Evolutionary conservation across 1,140 invertebrate genomes (phyloP).

Genomic region (Penaeus vannamei): DNA sequence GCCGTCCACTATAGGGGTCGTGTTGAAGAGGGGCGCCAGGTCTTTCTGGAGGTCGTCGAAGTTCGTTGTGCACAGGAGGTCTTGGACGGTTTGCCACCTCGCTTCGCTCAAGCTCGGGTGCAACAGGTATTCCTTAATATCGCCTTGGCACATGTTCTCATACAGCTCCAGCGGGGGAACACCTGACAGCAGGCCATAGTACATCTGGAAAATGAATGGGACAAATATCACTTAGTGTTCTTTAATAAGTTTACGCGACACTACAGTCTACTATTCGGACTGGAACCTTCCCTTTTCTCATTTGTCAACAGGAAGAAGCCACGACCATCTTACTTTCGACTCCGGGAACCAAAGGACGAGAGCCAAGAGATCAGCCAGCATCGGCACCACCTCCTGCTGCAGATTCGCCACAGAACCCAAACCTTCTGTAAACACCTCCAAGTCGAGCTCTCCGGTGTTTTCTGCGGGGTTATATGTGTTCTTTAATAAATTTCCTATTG

Average conservation of each 20-base stretch:
- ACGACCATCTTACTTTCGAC: slow-evolving; percentile 27
- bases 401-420: slow-evolving; percentile 13
- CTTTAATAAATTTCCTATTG: too few species aligned
- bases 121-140: neutral
- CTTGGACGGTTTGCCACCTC: neutral
- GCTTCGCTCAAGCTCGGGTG: neutral
- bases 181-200: too few species aligned
- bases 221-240: too few species aligned
- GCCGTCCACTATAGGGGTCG: neutral
- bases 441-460: slow-evolving; percentile 28
- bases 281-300: too few species aligned
- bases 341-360: slow-evolving; percentile 44
- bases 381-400: neutral
- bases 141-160: neutral
- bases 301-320: too few species aligned
- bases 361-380: neutral
- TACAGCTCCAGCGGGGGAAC: neutral
- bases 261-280: too few species aligned
- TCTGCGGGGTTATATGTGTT: neutral
- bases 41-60: neutral
- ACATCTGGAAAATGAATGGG: too few species aligned
- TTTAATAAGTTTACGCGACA: too few species aligned
- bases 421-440: neutral
- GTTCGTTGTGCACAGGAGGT: neutral
- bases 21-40: neutral